Evolutionary conservation across 2,888 invertebrate species (phyloP).

Genomic region (Xestia c-nigrum): DNA sequence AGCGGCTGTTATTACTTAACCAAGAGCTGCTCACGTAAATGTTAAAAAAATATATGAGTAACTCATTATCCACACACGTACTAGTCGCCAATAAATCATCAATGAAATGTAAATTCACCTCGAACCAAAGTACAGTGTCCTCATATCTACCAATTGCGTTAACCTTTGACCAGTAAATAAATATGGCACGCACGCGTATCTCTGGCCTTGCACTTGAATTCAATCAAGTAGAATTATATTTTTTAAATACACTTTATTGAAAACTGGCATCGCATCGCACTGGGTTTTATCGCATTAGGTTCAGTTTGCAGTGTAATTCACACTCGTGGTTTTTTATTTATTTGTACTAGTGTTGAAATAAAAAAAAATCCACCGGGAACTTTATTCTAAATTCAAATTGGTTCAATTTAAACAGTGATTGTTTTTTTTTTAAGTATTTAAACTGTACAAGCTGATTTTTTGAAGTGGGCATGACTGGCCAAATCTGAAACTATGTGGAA

Average conservation of each 20-base stretch:
- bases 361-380: too few species aligned
- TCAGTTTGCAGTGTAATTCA: background rate
- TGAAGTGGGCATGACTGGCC: too few species aligned
- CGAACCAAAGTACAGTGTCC: background rate
- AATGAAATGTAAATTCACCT: constrained; percentile 1
- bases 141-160: background rate
- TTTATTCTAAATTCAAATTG: too few species aligned
- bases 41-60: too few species aligned
- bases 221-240: background rate
- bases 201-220: constrained; percentile 30
- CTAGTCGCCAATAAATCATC: background rate
- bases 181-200: background rate
- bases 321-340: background rate
- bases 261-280: background rate
- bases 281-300: background rate
- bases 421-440: too few species aligned
- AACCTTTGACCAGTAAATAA: background rate
- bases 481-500: too few species aligned
- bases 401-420: too few species aligned
- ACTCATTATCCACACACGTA: background rate
- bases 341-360: too few species aligned
- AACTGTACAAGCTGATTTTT: too few species aligned
- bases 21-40: too few species aligned
- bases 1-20: too few species aligned
- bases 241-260: background rate